phyloP scores from a whole-genome alignment of 1,140 invertebrate species.

The Trichoplusia ni region DNA sequence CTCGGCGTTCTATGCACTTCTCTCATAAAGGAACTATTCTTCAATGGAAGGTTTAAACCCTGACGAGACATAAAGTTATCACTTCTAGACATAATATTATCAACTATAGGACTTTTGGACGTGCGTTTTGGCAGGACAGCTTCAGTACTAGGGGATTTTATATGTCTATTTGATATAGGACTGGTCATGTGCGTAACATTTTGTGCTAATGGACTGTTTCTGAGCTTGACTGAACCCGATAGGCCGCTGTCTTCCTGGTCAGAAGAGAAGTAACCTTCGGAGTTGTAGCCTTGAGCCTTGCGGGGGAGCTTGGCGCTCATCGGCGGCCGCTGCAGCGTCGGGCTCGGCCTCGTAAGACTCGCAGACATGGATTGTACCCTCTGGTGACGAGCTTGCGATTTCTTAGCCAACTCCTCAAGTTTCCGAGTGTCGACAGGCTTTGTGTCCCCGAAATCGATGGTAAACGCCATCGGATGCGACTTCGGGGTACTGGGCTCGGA shows the following conservation, averaged over 20 bases:
- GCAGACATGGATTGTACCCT: conserved; percentile 87
- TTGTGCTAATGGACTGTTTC: conserved; percentile 66
- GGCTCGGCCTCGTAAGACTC: conserved; percentile 59
- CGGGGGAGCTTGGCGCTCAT: conserved; percentile 82
- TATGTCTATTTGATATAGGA: conserved; percentile 56
- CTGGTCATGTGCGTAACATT: conserved; percentile 53
- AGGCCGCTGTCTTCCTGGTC: conserved; percentile 83
- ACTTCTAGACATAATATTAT: conserved; percentile 80
- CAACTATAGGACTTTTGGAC: conserved; percentile 80
- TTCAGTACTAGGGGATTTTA: conserved; percentile 64
- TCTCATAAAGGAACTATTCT: conserved; percentile 77
- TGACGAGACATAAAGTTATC: conserved; percentile 72
- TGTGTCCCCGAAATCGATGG: conserved; percentile 86
- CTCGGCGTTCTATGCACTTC: conserved; percentile 68
- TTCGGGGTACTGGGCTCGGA: conserved; percentile 69
- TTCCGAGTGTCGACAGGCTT: conserved; percentile 83
- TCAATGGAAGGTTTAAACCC: conserved; percentile 79
- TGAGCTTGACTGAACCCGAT: conserved; percentile 66
- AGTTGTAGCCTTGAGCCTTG: conserved; percentile 85
- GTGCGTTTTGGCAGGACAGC: conserved; percentile 60
- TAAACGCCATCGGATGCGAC: conserved; percentile 83
- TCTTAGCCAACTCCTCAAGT: conserved; percentile 86
- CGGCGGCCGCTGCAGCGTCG: conserved; percentile 79
- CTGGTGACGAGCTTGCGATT: conserved; percentile 86
- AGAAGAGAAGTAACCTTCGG: conserved; percentile 86